Evolutionary conservation across 2,113 vertebrate genomes (phyloP).

Genomic region (Antigone vipio): DNA sequence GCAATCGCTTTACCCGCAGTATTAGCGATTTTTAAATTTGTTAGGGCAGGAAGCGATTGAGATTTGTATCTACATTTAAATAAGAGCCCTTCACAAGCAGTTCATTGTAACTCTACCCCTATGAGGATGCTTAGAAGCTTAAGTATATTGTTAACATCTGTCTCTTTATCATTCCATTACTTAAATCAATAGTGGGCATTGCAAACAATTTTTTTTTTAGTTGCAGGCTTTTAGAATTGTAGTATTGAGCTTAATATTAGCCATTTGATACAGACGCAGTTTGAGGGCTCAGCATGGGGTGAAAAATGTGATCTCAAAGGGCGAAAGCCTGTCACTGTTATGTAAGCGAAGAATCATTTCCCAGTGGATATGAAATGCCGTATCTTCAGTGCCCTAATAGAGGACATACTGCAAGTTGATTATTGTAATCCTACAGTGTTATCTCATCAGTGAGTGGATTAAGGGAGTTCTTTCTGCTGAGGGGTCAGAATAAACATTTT

Average conservation of each 20-base stretch:
- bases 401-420: constrained; percentile 76
- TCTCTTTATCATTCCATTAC: constrained; percentile 65
- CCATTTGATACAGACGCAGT: constrained; percentile 54
- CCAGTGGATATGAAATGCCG: constrained; percentile 56
- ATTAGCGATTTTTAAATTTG: constrained; percentile 36
- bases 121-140: constrained; percentile 45
- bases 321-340: constrained; percentile 63
- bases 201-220: constrained; percentile 32
- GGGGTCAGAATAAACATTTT: constrained; percentile 79
- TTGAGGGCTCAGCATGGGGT: constrained; percentile 47
- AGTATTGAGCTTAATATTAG: constrained; percentile 47
- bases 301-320: constrained; percentile 66
- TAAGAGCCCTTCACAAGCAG: constrained; percentile 57
- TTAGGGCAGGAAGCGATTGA: constrained; percentile 17
- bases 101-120: constrained; percentile 51
- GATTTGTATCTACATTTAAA: constrained; percentile 69
- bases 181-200: constrained; percentile 40
- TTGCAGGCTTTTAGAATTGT: constrained; percentile 28
- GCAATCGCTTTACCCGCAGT: constrained; percentile 24
- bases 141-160: constrained; percentile 69
- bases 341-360: constrained; percentile 65
- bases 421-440: constrained; percentile 77
- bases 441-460: constrained; percentile 80
- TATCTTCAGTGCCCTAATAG: constrained; percentile 71
- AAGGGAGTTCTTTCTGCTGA: constrained; percentile 73